Conservation (phyloP, 2,888 invertebrate genomes). For the Deilephila porcellus region DNA sequence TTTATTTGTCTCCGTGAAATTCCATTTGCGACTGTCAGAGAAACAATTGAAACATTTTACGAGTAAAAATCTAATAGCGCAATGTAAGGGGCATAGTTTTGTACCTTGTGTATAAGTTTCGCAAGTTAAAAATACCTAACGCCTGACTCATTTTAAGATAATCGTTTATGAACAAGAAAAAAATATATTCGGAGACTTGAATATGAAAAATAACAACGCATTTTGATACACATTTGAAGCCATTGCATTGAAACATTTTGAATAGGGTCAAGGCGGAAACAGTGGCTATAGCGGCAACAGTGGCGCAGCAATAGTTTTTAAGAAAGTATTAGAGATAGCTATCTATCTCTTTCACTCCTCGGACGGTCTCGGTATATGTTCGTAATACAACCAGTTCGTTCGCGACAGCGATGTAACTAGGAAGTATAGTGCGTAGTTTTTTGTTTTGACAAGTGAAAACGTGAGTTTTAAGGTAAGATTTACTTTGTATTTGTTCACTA, state of each 20-base stretch:
- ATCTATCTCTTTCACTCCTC: neutral
- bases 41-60: neutral
- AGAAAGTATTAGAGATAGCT: neutral
- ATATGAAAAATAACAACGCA: neutral
- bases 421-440: neutral
- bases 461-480: no score
- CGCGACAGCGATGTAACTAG: neutral
- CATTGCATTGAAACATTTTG: constrained; percentile 20
- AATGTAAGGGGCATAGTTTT: neutral
- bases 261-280: neutral
- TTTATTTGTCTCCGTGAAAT: constrained; percentile 32
- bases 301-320: neutral
- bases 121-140: neutral
- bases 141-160: neutral
- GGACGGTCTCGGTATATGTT: neutral
- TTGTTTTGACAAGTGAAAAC: no score
- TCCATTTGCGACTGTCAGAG: neutral
- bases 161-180: neutral
- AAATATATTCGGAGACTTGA: neutral
- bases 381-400: neutral
- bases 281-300: neutral
- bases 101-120: neutral
- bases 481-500: no score
- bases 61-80: neutral
- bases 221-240: constrained; percentile 29